A percentile compares a stretch with the other conserved stretches of the same genome.
Evolutionary conservation across 2,797 vertebrate genomes (phyloP).

Genomic region (Rhynchonycteris naso): DNA sequence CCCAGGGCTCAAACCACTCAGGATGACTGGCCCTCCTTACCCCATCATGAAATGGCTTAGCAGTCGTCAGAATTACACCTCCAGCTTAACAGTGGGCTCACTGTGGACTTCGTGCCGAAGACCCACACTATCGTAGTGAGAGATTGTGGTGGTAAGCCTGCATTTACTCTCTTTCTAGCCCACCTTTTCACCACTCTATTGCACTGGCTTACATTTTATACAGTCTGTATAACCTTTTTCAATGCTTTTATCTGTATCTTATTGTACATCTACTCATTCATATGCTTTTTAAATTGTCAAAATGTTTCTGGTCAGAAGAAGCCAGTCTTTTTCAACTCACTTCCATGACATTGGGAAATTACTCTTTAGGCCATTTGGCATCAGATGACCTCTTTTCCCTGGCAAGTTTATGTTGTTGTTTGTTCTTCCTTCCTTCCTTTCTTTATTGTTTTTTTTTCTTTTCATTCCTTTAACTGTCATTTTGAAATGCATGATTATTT

Average conservation of each 20-base stretch:
- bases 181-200: slow-evolving; percentile 60
- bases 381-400: slow-evolving; percentile 6
- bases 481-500: slow-evolving; percentile 68
- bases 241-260: background rate
- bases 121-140: slow-evolving; percentile 70
- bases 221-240: background rate
- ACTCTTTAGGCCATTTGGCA: slow-evolving; percentile 7
- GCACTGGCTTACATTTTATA: background rate
- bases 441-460: background rate
- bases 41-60: slow-evolving; percentile 62
- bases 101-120: slow-evolving; percentile 83
- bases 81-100: slow-evolving; percentile 79
- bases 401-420: slow-evolving; percentile 34
- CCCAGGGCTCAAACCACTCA: background rate
- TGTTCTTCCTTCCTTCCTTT: background rate
- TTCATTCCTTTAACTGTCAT: slow-evolving; percentile 63
- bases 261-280: background rate
- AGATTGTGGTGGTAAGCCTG: slow-evolving; percentile 74
- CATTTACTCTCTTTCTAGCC: slow-evolving; percentile 76
- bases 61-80: slow-evolving; percentile 78
- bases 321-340: slow-evolving; percentile 37
- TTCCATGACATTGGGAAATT: background rate
- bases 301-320: slow-evolving; percentile 11
- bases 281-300: background rate
- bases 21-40: slow-evolving; percentile 39